phyloP scores from a whole-genome alignment of 2,113 vertebrate species.

The Rhynchopsitta pachyrhyncha region DNA sequence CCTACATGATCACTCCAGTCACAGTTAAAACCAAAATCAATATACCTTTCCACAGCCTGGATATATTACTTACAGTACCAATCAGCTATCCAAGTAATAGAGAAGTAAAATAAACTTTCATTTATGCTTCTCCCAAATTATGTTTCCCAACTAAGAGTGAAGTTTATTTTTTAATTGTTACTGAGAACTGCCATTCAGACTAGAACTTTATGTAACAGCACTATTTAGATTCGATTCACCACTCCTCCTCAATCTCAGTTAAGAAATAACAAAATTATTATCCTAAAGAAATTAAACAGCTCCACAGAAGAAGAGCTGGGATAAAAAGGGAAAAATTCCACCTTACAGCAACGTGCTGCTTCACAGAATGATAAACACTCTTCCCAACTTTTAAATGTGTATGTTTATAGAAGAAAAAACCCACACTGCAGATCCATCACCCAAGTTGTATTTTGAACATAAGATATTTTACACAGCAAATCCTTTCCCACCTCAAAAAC shows the following conservation, averaged over 20 bases:
- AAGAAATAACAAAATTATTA: not conserved
- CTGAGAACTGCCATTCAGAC: not conserved
- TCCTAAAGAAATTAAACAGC: not conserved
- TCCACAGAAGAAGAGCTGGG: not conserved
- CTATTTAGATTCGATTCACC: not conserved
- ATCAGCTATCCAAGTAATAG: not conserved
- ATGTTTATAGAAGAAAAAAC: not conserved
- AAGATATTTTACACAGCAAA: not conserved
- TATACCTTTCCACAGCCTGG: not conserved
- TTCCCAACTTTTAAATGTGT: not conserved
- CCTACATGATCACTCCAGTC: not conserved
- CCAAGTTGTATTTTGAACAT: not conserved
- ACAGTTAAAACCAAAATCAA: not conserved
- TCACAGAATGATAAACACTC: not conserved
- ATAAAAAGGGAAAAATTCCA: not conserved
- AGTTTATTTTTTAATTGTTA: not conserved
- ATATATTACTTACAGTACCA: not conserved
- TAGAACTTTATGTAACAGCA: not conserved
- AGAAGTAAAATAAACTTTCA: not conserved
- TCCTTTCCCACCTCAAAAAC: not conserved
- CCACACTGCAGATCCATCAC: not conserved
- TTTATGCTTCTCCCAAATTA: not conserved
- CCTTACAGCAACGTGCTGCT: not conserved
- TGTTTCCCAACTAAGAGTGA: not conserved
- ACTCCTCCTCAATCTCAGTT: not conserved